phyloP scores from a whole-genome alignment of 2,113 vertebrate genomes.

The Camelus bactrianus region DNA sequence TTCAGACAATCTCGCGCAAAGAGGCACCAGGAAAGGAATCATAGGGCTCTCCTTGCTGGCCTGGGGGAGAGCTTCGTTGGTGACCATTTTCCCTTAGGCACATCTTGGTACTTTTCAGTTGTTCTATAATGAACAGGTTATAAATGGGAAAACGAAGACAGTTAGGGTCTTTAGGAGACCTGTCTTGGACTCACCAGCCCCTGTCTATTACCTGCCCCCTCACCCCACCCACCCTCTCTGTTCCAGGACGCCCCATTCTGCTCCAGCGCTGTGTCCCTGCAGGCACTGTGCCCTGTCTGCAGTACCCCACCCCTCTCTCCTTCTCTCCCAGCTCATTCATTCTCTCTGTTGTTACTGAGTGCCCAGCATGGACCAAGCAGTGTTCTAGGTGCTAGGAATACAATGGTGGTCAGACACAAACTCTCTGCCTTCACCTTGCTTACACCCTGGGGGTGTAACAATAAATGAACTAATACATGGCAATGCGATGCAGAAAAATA shows the following conservation, averaged over 20 bases:
- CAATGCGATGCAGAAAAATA: background rate
- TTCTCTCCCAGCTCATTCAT: background rate
- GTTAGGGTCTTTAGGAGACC: background rate
- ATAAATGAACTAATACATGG: no score
- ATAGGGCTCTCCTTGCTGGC: rapidly evolving
- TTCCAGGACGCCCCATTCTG: background rate
- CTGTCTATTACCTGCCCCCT: background rate
- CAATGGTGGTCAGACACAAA: background rate
- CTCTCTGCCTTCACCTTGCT: background rate
- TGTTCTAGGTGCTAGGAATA: background rate
- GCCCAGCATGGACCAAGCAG: background rate
- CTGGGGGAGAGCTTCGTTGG: no score
- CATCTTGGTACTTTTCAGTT: background rate
- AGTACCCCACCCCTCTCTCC: background rate
- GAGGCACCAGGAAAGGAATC: background rate
- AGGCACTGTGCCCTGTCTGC: background rate
- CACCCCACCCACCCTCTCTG: background rate
- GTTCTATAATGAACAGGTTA: background rate
- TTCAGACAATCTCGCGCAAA: background rate
- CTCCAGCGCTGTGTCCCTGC: background rate
- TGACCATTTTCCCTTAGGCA: background rate
- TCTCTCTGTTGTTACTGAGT: background rate
- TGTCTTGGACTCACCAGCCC: background rate
- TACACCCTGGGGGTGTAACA: background rate
- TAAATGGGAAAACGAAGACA: background rate